Evolutionary conservation across 1,140 invertebrate species (phyloP).

Genomic region (Cydia amplana): DNA sequence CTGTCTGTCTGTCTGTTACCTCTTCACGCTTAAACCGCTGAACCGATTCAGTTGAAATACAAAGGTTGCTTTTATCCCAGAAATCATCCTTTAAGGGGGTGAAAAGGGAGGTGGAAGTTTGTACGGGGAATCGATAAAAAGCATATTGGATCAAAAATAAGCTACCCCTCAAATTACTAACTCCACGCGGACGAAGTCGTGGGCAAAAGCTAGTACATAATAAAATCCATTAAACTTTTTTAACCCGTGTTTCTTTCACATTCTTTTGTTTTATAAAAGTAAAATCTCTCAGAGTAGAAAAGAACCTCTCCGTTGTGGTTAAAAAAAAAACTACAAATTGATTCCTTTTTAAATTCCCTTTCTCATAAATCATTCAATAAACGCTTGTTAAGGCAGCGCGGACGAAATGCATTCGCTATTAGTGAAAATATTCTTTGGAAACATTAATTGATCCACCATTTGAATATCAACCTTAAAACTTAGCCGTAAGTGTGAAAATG

Average conservation of each 20-base stretch:
- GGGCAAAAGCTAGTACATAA: too few relatives aligned
- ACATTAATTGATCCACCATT: not conserved
- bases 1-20: too few relatives aligned
- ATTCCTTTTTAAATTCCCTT: constrained; percentile 4
- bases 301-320: not conserved
- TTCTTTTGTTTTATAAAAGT: not conserved
- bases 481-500: not conserved
- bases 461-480: not conserved
- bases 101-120: too few relatives aligned
- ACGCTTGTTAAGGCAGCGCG: not conserved
- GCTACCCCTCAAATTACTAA: too few relatives aligned
- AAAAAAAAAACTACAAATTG: constrained; percentile 11
- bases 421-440: constrained; percentile 12
- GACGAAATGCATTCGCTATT: constrained; percentile 7
- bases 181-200: too few relatives aligned
- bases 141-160: too few relatives aligned
- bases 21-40: too few relatives aligned
- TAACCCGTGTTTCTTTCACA: not conserved
- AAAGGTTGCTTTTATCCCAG: too few relatives aligned
- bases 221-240: too few relatives aligned
- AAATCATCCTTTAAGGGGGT: too few relatives aligned
- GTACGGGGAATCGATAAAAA: too few relatives aligned
- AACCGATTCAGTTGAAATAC: too few relatives aligned
- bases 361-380: constrained; percentile 17
- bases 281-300: not conserved